Percentiles rank a stretch among this genome's conserved stretches.
Conservation (phyloP, 2,113 vertebrate genomes). For the Boulengerochromis microlepis region DNA sequence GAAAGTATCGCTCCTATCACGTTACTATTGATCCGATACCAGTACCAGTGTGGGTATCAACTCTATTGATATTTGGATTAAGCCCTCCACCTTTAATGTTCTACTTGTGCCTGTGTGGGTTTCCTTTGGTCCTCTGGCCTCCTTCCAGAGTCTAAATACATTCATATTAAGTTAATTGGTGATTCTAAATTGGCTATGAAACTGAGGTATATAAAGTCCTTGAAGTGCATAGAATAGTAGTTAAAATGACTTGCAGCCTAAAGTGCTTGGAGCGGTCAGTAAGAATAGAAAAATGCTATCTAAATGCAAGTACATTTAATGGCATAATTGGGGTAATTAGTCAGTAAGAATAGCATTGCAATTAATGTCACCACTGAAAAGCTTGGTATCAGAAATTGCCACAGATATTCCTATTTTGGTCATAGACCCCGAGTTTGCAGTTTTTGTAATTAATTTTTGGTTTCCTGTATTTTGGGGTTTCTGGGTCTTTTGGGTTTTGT, state of each 20-base stretch:
- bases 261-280: neutral
- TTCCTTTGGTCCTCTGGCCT: neutral
- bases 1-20: neutral
- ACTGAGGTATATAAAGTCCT: neutral
- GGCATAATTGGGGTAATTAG: neutral
- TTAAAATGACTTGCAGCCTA: neutral
- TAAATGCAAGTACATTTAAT: neutral
- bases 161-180: neutral
- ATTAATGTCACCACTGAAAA: neutral
- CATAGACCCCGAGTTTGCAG: neutral
- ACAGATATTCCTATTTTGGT: neutral
- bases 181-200: neutral
- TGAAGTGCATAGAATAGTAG: neutral
- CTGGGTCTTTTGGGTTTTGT: neutral
- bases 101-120: neutral
- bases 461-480: neutral
- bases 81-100: neutral
- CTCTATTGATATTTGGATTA: neutral
- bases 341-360: neutral
- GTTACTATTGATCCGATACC: accelerated
- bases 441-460: neutral
- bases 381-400: neutral
- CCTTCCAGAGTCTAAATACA: neutral
- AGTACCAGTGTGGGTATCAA: neutral
- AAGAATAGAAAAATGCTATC: neutral